Evolutionary conservation across 1,140 invertebrate genomes (phyloP).

Genomic region (Sitophilus oryzae): DNA sequence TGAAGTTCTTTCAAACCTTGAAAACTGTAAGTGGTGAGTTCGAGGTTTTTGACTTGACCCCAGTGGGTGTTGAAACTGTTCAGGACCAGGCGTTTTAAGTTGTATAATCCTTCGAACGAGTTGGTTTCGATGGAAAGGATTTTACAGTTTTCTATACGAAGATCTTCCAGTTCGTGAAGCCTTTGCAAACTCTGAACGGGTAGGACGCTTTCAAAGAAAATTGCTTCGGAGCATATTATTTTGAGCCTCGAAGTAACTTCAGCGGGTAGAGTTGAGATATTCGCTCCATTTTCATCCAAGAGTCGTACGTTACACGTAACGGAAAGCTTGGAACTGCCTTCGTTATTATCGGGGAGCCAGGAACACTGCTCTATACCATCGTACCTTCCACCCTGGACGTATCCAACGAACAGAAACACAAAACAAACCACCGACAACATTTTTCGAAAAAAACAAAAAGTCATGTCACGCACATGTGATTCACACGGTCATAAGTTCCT

Average conservation of each 20-base stretch:
- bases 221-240: constrained; percentile 69
- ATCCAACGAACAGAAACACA: constrained; percentile 13
- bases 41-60: constrained; percentile 64
- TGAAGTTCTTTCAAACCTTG: constrained; percentile 70
- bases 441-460: constrained; percentile 7
- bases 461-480: too few relatives aligned
- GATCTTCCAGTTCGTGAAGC: constrained; percentile 63
- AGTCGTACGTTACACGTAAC: constrained; percentile 64
- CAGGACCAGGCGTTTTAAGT: constrained; percentile 66
- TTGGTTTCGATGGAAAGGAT: constrained; percentile 67
- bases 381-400: constrained; percentile 25
- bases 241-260: constrained; percentile 64
- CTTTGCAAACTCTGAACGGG: constrained; percentile 65
- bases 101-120: constrained; percentile 68
- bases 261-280: constrained; percentile 53
- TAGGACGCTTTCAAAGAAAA: constrained; percentile 74
- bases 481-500: too few relatives aligned
- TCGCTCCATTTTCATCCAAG: constrained; percentile 59
- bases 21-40: constrained; percentile 61
- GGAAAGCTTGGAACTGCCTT: constrained; percentile 49
- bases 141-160: constrained; percentile 74
- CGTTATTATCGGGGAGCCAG: constrained; percentile 56
- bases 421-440: constrained; percentile 29
- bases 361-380: constrained; percentile 47
- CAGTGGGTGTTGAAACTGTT: constrained; percentile 72